phyloP scores from a whole-genome alignment of 2,797 vertebrate genomes.

The Poecilia velifera region DNA sequence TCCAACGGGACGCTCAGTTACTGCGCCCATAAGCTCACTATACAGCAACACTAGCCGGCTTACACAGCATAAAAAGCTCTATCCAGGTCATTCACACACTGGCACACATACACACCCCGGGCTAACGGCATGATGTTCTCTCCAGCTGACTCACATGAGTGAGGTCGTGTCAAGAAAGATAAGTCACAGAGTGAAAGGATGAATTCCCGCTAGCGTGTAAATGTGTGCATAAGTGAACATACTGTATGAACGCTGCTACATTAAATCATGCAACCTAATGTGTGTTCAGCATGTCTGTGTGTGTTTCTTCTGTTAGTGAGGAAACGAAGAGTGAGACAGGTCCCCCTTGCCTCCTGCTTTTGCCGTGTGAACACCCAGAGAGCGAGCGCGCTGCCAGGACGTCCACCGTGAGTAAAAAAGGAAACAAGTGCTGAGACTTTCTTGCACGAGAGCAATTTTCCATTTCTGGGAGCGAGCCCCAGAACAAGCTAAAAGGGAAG shows the following conservation, averaged over 20 bases:
- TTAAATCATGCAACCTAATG: neutral
- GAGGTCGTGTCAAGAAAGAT: slow-evolving; percentile 34
- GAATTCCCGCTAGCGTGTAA: slow-evolving; percentile 5
- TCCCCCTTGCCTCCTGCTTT: slow-evolving; percentile 7
- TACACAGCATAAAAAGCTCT: slow-evolving; percentile 26
- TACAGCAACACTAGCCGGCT: slow-evolving; percentile 7
- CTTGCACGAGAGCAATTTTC: slow-evolving; percentile 50
- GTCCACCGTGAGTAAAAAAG: slow-evolving; percentile 44
- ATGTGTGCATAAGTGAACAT: slow-evolving; percentile 1
- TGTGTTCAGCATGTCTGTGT: neutral
- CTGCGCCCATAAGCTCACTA: slow-evolving; percentile 32
- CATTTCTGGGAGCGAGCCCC: slow-evolving; percentile 39
- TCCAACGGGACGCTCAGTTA: slow-evolving; percentile 14
- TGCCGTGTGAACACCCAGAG: slow-evolving; percentile 33
- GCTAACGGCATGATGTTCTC: slow-evolving; percentile 36
- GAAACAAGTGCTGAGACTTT: slow-evolving; percentile 53
- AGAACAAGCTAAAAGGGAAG: slow-evolving; percentile 8
- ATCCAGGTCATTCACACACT: slow-evolving; percentile 18
- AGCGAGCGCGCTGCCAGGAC: slow-evolving; percentile 44
- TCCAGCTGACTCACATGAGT: slow-evolving; percentile 51
- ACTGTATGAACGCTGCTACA: neutral
- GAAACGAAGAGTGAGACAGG: neutral
- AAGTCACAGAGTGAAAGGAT: slow-evolving; percentile 14
- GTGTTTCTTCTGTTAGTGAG: slow-evolving; percentile 24
- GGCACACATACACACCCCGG: slow-evolving; percentile 27